These are phyloP conservation scores for Trachelus stipa DNA, from an alignment of 2,888 invertebrate genomes.

Conservation along the genomic window DNA sequence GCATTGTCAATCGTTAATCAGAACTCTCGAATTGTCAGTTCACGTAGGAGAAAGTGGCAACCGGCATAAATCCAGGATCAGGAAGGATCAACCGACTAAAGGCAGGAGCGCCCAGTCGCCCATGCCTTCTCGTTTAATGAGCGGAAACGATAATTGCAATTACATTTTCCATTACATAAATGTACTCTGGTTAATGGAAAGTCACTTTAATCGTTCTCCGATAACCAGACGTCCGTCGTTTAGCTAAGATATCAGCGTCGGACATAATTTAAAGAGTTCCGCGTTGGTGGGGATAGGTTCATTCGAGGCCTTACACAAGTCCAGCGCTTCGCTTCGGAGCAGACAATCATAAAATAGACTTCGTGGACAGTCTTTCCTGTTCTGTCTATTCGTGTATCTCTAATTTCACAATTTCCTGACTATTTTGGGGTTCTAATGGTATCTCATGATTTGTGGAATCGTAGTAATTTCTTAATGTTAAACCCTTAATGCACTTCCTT, in stretches of 20 bases:
- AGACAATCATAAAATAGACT: not conserved
- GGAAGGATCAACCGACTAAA: not conserved
- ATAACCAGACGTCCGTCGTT: not conserved
- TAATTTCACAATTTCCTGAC: too few species aligned
- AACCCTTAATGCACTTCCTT: too few species aligned
- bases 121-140: not conserved
- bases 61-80: not conserved
- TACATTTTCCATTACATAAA: not conserved
- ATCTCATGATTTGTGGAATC: too few species aligned
- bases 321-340: not conserved
- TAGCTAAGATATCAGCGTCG: not conserved
- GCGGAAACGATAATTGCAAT: not conserved
- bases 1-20: not conserved
- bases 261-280: not conserved
- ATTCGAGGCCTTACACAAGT: not conserved
- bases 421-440: too few species aligned
- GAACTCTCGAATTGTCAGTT: not conserved
- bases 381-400: too few species aligned
- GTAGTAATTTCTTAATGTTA: too few species aligned
- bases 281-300: not conserved
- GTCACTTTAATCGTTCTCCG: not conserved
- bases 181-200: not conserved
- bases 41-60: not conserved
- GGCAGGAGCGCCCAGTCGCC: not conserved
- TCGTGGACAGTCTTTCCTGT: too few species aligned